These are phyloP conservation scores for Oceanites oceanicus DNA, from an alignment of 2,113 vertebrate genomes.

Conservation along the genomic window DNA sequence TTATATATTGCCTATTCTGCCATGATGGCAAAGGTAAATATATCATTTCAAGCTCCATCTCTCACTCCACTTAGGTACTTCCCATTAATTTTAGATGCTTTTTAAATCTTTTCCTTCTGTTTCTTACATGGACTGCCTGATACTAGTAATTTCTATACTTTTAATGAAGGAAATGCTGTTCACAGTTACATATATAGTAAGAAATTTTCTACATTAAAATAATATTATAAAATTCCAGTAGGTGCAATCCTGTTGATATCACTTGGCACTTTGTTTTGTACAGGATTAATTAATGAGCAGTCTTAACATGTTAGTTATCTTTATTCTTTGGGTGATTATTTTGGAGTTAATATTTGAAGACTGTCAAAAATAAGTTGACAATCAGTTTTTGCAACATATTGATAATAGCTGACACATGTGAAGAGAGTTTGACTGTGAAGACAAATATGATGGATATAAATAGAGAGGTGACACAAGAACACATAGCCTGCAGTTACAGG, in stretches of 20 bases:
- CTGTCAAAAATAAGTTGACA: neutral
- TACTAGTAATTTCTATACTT: neutral
- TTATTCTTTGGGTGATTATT: neutral
- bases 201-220: neutral
- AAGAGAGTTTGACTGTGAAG: neutral
- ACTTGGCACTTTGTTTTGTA: neutral
- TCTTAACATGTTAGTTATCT: neutral
- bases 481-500: neutral
- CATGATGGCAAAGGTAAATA: constrained; percentile 97
- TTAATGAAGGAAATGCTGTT: neutral
- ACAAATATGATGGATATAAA: neutral
- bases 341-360: neutral
- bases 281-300: neutral
- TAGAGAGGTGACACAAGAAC: neutral
- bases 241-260: neutral
- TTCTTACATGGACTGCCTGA: neutral
- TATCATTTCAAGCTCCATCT: neutral
- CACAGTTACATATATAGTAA: neutral
- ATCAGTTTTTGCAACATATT: neutral
- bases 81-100: neutral
- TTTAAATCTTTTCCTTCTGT: neutral
- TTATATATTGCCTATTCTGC: constrained; percentile 95
- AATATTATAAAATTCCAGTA: neutral
- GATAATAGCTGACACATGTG: neutral
- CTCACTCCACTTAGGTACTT: neutral